A percentile compares a stretch with the other conserved stretches of the same genome.
Evolutionary conservation across 2,888 invertebrate genomes (phyloP).

Genomic region (Lasioglossum lativentre): DNA sequence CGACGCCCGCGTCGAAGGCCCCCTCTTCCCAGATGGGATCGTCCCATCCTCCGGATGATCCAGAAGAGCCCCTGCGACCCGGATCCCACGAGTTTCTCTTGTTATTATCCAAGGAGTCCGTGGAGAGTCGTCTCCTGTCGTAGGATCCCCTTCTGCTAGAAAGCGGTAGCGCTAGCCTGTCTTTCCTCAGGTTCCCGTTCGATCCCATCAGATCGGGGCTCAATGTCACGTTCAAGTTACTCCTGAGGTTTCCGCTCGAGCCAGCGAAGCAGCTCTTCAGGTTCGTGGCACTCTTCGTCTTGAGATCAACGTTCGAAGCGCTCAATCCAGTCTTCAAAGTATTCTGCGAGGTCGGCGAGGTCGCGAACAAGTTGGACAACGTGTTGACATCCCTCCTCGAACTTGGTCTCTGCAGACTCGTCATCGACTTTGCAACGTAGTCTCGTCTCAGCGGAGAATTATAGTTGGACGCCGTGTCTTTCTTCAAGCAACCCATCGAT

Average conservation of each 20-base stretch:
- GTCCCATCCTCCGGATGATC: slow-evolving; percentile 87
- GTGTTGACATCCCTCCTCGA: slow-evolving; percentile 69
- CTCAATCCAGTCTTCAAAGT: slow-evolving; percentile 86
- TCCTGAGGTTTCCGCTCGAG: slow-evolving; percentile 77
- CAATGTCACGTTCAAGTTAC: slow-evolving; percentile 79
- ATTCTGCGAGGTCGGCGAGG: slow-evolving; percentile 67
- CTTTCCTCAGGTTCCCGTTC: slow-evolving; percentile 76
- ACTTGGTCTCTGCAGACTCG: slow-evolving; percentile 77
- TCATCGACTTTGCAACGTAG: slow-evolving; percentile 83
- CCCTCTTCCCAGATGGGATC: slow-evolving; percentile 88
- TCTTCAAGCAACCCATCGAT: slow-evolving; percentile 81
- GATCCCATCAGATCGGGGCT: slow-evolving; percentile 79
- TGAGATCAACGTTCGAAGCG: slow-evolving; percentile 80
- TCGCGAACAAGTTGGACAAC: slow-evolving; percentile 73
- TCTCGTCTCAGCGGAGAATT: slow-evolving; percentile 80
- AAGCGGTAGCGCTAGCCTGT: slow-evolving; percentile 63
- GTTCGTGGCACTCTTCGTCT: slow-evolving; percentile 71
- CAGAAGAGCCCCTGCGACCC: slow-evolving; percentile 88
- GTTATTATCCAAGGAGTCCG: slow-evolving; percentile 89
- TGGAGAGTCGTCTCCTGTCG: slow-evolving; percentile 86
- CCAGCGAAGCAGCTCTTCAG: slow-evolving; percentile 80
- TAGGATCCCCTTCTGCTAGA: slow-evolving; percentile 85
- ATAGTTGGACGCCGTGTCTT: slow-evolving; percentile 76
- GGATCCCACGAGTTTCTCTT: slow-evolving; percentile 90
- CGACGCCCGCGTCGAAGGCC: slow-evolving; percentile 41